Conservation (phyloP, 2,888 invertebrate genomes). For the Venustoraphidia nigricollis region DNA sequence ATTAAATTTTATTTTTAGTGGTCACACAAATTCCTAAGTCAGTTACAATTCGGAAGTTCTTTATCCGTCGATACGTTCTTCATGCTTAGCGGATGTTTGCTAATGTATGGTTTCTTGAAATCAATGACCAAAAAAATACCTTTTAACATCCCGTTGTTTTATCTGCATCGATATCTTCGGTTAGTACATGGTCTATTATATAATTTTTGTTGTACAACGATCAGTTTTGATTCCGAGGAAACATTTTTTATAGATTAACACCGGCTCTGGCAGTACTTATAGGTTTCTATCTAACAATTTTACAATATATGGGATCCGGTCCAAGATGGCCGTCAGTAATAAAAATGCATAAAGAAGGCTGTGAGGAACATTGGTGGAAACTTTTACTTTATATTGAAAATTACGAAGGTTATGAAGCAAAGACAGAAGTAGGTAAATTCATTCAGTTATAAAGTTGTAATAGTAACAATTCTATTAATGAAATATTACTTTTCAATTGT, state of each 20-base stretch:
- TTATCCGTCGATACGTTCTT: conserved; percentile 49
- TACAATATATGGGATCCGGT: conserved; percentile 31
- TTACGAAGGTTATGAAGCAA: conserved; percentile 11
- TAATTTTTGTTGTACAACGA: too few relatives aligned
- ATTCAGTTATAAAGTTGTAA: too few relatives aligned
- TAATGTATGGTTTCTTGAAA: conserved; percentile 28
- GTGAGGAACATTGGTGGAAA: conserved; percentile 27
- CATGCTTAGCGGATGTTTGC: conserved; percentile 40
- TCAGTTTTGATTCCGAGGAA: neutral
- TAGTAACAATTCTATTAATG: too few relatives aligned
- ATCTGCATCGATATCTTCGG: conserved; percentile 30
- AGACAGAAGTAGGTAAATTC: too few relatives aligned
- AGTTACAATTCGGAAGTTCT: conserved; percentile 25
- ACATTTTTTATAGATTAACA: conserved; percentile 22
- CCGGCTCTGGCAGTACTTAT: conserved; percentile 29
- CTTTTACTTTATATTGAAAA: conserved; percentile 28
- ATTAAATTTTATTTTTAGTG: conserved; percentile 19
- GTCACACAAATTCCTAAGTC: conserved; percentile 14
- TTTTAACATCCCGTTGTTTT: conserved; percentile 22
- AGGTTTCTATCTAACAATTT: conserved; percentile 27
- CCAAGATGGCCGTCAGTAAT: conserved; percentile 27
- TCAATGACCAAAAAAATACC: conserved; percentile 17
- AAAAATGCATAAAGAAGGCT: conserved; percentile 13
- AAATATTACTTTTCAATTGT: too few relatives aligned
- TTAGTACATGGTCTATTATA: conserved; percentile 8